phyloP scores from a whole-genome alignment of 2,888 invertebrate genomes.

The Melieria omissa region DNA sequence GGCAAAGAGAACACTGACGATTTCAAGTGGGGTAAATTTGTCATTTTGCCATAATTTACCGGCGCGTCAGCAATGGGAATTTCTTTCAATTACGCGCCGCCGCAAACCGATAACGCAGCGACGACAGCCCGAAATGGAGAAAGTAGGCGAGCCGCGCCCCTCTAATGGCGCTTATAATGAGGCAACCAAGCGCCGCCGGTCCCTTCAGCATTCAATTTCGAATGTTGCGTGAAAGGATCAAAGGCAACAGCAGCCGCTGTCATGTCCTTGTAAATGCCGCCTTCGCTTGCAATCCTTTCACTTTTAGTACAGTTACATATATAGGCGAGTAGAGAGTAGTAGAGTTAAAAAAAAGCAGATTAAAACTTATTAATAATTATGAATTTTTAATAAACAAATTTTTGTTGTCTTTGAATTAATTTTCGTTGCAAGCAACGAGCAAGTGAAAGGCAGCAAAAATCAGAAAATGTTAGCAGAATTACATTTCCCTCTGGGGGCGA shows the following conservation, averaged over 20 bases:
- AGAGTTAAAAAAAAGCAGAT: constrained; percentile 44
- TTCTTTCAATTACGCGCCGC: constrained; percentile 30
- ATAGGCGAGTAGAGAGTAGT: not conserved
- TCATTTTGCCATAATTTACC: constrained; percentile 55
- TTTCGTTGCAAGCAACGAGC: not conserved
- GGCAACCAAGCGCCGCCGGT: constrained; percentile 37
- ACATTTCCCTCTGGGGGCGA: no score
- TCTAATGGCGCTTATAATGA: constrained; percentile 31
- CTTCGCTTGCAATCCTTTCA: constrained; percentile 35
- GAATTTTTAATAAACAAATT: constrained; percentile 14
- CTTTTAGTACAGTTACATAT: constrained; percentile 25
- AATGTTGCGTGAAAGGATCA: constrained; percentile 61
- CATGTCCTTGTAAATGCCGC: constrained; percentile 20
- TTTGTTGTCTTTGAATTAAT: not conserved
- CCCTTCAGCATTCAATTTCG: constrained; percentile 40
- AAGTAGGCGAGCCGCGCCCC: constrained; percentile 23
- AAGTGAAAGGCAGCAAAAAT: no score
- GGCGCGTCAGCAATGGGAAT: constrained; percentile 20
- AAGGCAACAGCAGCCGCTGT: constrained; percentile 54
- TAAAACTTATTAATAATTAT: constrained; percentile 55
- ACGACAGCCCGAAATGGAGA: not conserved
- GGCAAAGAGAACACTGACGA: not conserved
- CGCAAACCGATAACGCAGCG: constrained; percentile 12
- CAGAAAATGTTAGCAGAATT: no score
- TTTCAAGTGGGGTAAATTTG: constrained; percentile 58